A percentile compares a stretch with the other conserved stretches of the same genome.
Conservation (phyloP, 2,888 invertebrate genomes). For the Philereme vetulata region DNA sequence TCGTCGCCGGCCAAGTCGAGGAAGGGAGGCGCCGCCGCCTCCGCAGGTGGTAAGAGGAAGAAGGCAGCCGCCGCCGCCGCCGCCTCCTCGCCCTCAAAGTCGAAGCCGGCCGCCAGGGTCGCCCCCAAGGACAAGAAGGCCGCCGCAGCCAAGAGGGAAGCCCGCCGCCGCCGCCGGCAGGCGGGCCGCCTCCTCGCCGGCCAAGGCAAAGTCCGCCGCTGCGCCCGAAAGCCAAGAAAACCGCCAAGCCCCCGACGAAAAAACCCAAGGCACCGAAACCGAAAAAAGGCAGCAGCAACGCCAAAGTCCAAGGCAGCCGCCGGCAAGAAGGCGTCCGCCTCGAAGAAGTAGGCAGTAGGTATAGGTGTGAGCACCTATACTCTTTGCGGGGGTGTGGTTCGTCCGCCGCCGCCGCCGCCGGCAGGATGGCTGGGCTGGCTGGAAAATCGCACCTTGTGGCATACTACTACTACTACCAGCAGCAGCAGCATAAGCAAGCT, state of each 20-base stretch:
- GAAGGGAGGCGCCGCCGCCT: constrained; percentile 15
- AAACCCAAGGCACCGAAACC: constrained; percentile 59
- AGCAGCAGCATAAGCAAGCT: neutral
- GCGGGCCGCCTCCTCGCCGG: constrained; percentile 16
- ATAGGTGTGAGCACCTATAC: neutral
- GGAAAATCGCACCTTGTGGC: constrained; percentile 2
- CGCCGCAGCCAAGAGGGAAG: constrained; percentile 40
- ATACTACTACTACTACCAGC: neutral
- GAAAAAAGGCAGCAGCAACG: constrained; percentile 43
- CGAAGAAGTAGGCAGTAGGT: constrained; percentile 42
- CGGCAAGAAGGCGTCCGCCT: constrained; percentile 52
- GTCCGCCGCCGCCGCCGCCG: neutral
- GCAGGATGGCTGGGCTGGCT: neutral
- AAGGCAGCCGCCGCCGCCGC: constrained; percentile 6
- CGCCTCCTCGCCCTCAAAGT: constrained; percentile 45
- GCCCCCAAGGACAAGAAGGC: constrained; percentile 17
- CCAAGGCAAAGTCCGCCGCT: constrained; percentile 36
- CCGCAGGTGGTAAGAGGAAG: constrained; percentile 44
- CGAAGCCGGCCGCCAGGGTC: constrained; percentile 38
- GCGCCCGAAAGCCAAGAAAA: constrained; percentile 51
- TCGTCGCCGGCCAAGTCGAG: neutral
- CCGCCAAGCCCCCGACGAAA: constrained; percentile 53
- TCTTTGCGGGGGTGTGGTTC: neutral
- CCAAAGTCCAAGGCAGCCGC: constrained; percentile 20
- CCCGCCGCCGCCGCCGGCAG: constrained; percentile 20